Evolutionary conservation across 2,888 invertebrate species (phyloP), one percentile per base, ranked within the genome.

Genomic region (Acanthosoma haemorrhoidale): DNA sequence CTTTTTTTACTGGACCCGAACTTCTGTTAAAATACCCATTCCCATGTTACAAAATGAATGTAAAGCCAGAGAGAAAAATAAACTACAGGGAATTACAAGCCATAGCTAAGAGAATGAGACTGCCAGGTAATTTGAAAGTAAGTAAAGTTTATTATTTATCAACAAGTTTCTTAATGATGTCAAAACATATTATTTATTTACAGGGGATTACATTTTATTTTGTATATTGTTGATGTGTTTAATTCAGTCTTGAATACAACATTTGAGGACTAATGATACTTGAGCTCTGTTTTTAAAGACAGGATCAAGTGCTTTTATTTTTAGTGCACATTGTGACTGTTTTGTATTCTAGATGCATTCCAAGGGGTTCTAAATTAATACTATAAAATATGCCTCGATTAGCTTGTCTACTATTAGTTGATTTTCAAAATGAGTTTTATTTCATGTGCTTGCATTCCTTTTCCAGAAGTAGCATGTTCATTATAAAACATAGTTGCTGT

Each of bases 51-150:
- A 60, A 31, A 38, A 69, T 69, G 69, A 43, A 61, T 3, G 8
- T 15, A 11, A 39, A 43, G 16, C 16, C 18, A 1, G 69, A 61
- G 15, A 29, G 31, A 31, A 69, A 59, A 36, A 69, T 60, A 32
- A 69, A 61, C 25, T 69, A 69, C 69, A 38, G 69, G n/a, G 60
- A 61, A 41, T 34, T 69, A 32, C 69, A 69, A 13, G 32, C 60
- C 15, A 61, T 69, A 25, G 69, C 69, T 29, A 69, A 69, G 41
- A 69, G 43, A 25, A 31, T 69, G 31, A 34, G 39, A 16, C 39
- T 69, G 36, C 69, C 69, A 3, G 69, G 69, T 21, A 69, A 69
- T n/a, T 39, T 69, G 41, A 69, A 69, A 60, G 69, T 59, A 43
- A 69, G 43, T 68, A 43, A 36, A 38, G 57, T n/a, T 39, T 51